Evolutionary conservation across 1,140 invertebrate genomes (phyloP), one percentile per base, ranked within the genome.

Genomic region (Ceratina australensis): DNA sequence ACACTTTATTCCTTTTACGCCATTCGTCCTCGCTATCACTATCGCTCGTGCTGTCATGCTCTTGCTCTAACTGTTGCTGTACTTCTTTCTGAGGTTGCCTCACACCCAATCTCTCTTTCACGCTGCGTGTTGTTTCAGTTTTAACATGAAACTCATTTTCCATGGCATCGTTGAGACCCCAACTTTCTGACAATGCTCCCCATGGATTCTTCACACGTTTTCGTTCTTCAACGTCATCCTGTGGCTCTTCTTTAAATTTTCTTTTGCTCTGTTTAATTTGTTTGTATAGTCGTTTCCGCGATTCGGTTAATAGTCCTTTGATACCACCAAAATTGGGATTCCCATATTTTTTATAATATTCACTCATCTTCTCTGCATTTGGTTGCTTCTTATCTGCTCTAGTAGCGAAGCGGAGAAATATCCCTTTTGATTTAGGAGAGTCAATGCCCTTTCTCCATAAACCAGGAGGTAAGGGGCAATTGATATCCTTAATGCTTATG

Each of bases 351-450:
- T 93, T 93, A 75, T 95, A 95, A 90, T 94, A 95, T 73, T 94
- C 92, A 83, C 93, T 94, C 86, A 93, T 92, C 85, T 93, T 94
- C 84, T 95, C 94, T 49, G 94, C 93, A 79, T 94, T 93, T 74
- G 89, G 88, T 22, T 93, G 90, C 86, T 96, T 95, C 79, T 93
- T 93, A 85, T 96, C 95, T 72, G 93, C 89, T 86, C 92, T 93
- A 24, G 93, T 95, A 60, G 96, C 95, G 93, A 96, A 97, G 80
- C 96, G 91, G 79, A 97, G 91, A 72, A 97, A 93, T 71, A 97
- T 93, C 72, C 93, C 93, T 89, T 95, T 95, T 13, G 94, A 93
- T 88, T 96, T 95, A 15, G 91, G 89, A 90, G 92, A 91, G 76
- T 93, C 85, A 3, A 93, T 86, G 13, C 95, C 96, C 89, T 96